Conservation (phyloP, 2,113 vertebrate genomes). For the Toxotes chatareus region DNA sequence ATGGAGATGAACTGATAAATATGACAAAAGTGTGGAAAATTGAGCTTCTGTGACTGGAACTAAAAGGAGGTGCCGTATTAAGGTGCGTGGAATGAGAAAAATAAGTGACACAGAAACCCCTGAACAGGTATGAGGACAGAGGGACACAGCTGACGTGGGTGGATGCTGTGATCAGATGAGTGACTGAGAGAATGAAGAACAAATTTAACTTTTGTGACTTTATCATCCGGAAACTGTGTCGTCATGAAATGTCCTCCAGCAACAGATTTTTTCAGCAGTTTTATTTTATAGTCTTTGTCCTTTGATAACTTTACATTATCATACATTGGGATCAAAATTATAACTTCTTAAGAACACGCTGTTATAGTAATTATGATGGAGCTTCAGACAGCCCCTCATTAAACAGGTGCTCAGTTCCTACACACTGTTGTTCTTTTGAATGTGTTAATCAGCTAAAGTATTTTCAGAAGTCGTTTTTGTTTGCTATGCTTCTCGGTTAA, state of each 20-base stretch:
- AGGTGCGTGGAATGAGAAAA: conserved; percentile 16
- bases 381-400: too few species aligned
- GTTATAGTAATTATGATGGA: background rate
- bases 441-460: too few species aligned
- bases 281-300: background rate
- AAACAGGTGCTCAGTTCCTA: too few species aligned
- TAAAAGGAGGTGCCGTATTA: conserved; percentile 18
- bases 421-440: too few species aligned
- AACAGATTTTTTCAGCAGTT: background rate
- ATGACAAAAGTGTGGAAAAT: conserved; percentile 37
- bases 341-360: background rate
- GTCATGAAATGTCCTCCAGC: background rate
- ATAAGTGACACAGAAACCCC: conserved; percentile 28
- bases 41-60: conserved; percentile 12
- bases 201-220: conserved; percentile 3
- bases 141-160: background rate
- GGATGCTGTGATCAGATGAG: conserved; percentile 12
- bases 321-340: background rate
- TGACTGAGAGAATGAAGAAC: conserved; percentile 1
- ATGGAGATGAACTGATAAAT: conserved; percentile 34
- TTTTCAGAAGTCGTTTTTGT: too few species aligned
- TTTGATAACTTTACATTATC: conserved; percentile 2
- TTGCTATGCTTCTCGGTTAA: too few species aligned
- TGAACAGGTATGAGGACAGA: background rate
- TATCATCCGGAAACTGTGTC: background rate